Conservation (phyloP, 2,113 vertebrate species). For the Raja brachyura region DNA sequence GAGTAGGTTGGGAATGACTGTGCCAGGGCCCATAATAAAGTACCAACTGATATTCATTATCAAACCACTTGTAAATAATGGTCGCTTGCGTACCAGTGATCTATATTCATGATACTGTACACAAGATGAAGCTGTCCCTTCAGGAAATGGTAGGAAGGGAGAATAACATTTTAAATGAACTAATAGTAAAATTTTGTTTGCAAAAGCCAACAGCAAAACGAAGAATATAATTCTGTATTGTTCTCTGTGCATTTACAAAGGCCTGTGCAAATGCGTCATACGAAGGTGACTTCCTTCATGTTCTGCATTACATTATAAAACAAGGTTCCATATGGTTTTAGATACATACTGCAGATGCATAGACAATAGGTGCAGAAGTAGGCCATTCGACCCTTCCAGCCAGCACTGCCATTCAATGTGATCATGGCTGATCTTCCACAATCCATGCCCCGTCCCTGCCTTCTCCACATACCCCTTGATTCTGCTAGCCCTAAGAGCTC, state of each 20-base stretch:
- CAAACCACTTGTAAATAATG: background rate
- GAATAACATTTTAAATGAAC: background rate
- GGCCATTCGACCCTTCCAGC: too few species aligned
- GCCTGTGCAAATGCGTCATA: background rate
- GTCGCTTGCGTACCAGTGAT: background rate
- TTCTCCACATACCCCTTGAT: too few species aligned
- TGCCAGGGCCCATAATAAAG: background rate
- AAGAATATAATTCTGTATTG: background rate
- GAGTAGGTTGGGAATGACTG: background rate
- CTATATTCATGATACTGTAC: background rate
- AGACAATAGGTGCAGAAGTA: too few species aligned
- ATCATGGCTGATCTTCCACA: too few species aligned
- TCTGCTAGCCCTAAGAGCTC: too few species aligned
- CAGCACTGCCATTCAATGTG: too few species aligned
- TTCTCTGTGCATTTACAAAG: background rate
- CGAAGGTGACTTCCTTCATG: background rate
- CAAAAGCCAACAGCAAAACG: background rate
- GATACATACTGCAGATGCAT: too few species aligned
- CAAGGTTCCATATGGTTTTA: background rate
- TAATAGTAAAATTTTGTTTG: background rate
- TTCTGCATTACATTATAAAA: background rate
- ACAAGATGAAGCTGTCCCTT: background rate
- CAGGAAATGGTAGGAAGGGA: background rate
- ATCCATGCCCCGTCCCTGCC: too few species aligned
- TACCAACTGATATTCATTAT: background rate